Base-by-base conservation (phyloP, 1,140 invertebrate species). In the Bombus sylvicola region DNA sequence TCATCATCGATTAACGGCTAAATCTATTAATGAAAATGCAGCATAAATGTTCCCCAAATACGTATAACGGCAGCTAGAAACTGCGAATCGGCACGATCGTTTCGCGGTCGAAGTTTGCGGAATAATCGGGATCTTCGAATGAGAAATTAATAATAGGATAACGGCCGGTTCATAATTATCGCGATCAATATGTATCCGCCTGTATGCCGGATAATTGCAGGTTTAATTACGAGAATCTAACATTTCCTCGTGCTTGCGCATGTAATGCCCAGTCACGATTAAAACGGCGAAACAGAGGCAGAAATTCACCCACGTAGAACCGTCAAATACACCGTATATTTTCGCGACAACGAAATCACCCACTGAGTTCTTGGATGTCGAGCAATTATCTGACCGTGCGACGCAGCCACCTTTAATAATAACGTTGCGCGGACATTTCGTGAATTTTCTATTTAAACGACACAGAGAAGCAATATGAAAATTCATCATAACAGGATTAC, bases 211-310 rank as follows among this genome's bases (percentile, higher is more conserved):
- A 47, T 87, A 87, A 88, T 88, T 83, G 87, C 74, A 28, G 53
- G 39, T n/a, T 72, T 87, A 87, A 88, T 87, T 88, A 83, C 66
- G n/a, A 53, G 47, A 43, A 41, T 53, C 22, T 31, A 43, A 43
- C 43, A 47, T 64, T 69, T 69, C 28, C 57, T 37, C 25, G 57
- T 18, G 75, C 31, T 4, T 9, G 47, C 66, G 9, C 13, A 22
- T 28, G 47, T 53, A 53, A 53, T 53, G 6, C 18, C 18, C 18
- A 53, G 47, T n/a, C 39, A 39, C 74, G 75, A 80, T 68, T 47
- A 13, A n/a, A 28, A 64, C 34, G 28, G 34, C 37, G 75, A 62
- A 39, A 39, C 68, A 62, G 62, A 39, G 22, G 43, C 47, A 39
- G 31, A 81, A 62, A 81, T 22, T 75, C n/a, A 22, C 25, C 66